Percentiles rank a stretch among this genome's conserved stretches.
Conservation (phyloP, 2,113 vertebrate genomes). For the Camelus dromedarius region DNA sequence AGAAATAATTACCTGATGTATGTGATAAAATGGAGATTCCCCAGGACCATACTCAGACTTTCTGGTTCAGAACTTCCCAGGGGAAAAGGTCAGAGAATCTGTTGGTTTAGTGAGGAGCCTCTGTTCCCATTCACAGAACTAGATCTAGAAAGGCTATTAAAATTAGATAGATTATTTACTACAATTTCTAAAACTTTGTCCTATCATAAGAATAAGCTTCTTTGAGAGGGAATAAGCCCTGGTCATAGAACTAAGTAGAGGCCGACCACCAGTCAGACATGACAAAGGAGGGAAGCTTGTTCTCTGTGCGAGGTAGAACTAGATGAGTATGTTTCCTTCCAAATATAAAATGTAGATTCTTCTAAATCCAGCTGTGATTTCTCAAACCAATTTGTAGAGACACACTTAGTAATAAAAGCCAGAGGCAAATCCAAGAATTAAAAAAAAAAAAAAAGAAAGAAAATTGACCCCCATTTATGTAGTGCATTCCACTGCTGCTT, state of each 20-base stretch:
- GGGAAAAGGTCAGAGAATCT: not conserved
- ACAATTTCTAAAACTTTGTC: not conserved
- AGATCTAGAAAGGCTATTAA: not conserved
- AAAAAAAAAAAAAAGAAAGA: constrained; percentile 39
- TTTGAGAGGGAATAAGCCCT: not conserved
- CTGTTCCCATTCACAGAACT: not conserved
- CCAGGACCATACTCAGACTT: not conserved
- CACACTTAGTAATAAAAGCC: constrained; percentile 41
- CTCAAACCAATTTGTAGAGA: constrained; percentile 62
- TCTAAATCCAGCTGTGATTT: constrained; percentile 67
- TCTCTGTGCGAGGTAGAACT: constrained; percentile 13
- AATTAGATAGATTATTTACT: constrained; percentile 45
- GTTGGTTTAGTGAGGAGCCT: not conserved
- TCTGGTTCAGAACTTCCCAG: constrained; percentile 22
- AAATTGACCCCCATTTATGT: constrained; percentile 28
- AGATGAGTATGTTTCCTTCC: constrained; percentile 43
- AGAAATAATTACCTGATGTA: not conserved
- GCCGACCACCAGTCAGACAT: constrained; percentile 55
- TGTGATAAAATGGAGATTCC: not conserved
- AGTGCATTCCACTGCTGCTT: constrained; percentile 20
- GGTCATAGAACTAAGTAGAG: constrained; percentile 9
- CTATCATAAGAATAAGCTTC: not conserved
- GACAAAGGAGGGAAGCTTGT: constrained; percentile 31
- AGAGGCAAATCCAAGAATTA: constrained; percentile 62
- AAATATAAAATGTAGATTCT: constrained; percentile 57